Percentiles rank a stretch among this genome's conserved stretches.
Conservation (phyloP, 2,797 vertebrate genomes). For the Leptodactylus fallax region DNA sequence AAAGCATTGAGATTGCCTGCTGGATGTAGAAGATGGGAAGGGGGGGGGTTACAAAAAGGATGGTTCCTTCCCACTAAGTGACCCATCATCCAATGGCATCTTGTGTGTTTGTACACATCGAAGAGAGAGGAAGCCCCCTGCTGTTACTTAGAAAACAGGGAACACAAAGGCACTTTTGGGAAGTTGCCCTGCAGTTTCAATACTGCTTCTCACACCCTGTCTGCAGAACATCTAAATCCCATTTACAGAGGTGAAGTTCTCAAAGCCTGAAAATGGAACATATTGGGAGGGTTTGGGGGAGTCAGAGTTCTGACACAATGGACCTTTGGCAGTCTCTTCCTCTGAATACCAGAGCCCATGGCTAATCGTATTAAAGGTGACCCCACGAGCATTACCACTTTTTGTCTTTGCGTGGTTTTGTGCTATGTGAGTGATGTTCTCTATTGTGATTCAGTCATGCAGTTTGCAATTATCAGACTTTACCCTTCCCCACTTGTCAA, state of each 20-base stretch:
- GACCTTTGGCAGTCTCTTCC: constrained; percentile 66
- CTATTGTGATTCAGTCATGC: constrained; percentile 87
- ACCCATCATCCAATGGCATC: constrained; percentile 74
- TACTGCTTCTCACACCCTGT: constrained; percentile 63
- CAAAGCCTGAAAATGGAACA: constrained; percentile 67
- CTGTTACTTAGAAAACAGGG: constrained; percentile 76
- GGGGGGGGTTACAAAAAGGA: constrained; percentile 32
- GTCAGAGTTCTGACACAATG: constrained; percentile 60
- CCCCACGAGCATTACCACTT: constrained; percentile 75
- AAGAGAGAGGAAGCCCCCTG: constrained; percentile 76
- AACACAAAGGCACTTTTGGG: constrained; percentile 88
- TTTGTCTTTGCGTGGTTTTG: constrained; percentile 83
- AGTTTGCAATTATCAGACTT: constrained; percentile 81
- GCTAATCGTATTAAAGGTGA: constrained; percentile 86
- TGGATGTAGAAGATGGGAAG: constrained; percentile 65
- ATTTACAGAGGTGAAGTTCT: constrained; percentile 67
- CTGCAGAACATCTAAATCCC: constrained; percentile 56
- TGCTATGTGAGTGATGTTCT: constrained; percentile 83
- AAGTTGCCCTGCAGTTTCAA: constrained; percentile 72
- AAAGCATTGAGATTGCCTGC: constrained; percentile 74
- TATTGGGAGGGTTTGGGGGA: constrained; percentile 33
- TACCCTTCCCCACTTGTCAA: constrained; percentile 68
- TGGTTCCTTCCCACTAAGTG: constrained; percentile 73
- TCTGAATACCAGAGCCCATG: constrained; percentile 79
- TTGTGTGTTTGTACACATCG: constrained; percentile 62